Evolutionary conservation across 2,888 invertebrate genomes (phyloP).

Genomic region (Gisinianus flammeolus): DNA sequence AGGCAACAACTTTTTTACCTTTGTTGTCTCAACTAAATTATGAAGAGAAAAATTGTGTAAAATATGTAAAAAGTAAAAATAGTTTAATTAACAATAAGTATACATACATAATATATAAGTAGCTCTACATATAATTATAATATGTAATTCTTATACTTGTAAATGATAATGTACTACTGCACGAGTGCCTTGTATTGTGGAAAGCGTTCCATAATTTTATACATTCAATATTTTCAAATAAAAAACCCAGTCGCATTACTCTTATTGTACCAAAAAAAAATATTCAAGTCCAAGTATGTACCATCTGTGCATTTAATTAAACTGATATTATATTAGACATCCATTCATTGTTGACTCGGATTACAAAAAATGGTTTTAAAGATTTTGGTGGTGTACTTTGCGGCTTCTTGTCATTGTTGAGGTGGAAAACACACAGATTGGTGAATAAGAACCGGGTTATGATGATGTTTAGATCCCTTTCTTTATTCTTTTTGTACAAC

Average conservation of each 20-base stretch:
- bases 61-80: conserved; percentile 1
- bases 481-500: conserved; percentile 31
- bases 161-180: conserved; percentile 35
- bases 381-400: too few relatives aligned
- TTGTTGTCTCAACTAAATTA: background rate
- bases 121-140: background rate
- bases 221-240: conserved; percentile 46
- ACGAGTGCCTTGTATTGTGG: conserved; percentile 48
- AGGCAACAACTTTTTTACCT: background rate
- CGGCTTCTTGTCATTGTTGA: background rate
- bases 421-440: too few relatives aligned
- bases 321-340: too few relatives aligned
- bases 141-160: conserved; percentile 13
- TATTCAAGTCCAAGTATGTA: too few relatives aligned
- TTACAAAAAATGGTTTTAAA: too few relatives aligned
- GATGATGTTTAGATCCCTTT: conserved; percentile 33
- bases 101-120: background rate
- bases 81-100: background rate
- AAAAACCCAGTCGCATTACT: conserved; percentile 19
- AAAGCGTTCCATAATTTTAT: conserved; percentile 48
- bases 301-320: conserved; percentile 15
- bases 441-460: conserved; percentile 44
- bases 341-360: too few relatives aligned
- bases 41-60: background rate
- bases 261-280: background rate